Percentiles rank a stretch among this genome's conserved stretches.
Conservation (phyloP, 2,888 invertebrate genomes). For the Nasonia oneida region DNA sequence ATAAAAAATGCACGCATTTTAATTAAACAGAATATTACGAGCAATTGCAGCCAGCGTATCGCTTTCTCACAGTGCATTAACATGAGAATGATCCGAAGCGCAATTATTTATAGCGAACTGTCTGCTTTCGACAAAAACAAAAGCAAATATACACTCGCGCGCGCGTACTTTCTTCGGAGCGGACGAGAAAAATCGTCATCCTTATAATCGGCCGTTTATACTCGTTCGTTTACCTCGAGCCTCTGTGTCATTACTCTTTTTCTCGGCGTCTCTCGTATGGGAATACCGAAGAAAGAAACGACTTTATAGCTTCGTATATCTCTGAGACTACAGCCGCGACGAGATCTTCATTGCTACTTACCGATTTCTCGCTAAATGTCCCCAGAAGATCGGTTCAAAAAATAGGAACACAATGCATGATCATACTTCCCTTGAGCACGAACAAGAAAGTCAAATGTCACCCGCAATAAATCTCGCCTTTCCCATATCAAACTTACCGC, state of each 20-base stretch:
- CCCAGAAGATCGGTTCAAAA: no score
- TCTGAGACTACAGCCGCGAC: background rate
- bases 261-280: background rate
- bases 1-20: background rate
- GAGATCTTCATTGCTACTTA: no score
- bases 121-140: slow-evolving; percentile 2
- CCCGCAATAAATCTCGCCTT: background rate
- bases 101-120: background rate
- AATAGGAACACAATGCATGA: no score
- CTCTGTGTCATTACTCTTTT: background rate
- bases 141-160: background rate
- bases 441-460: background rate
- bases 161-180: background rate
- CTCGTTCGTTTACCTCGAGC: background rate
- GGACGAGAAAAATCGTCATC: slow-evolving; percentile 4
- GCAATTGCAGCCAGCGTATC: background rate
- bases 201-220: background rate
- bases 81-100: background rate
- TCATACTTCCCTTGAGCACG: background rate
- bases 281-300: background rate
- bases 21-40: slow-evolving; percentile 13
- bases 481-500: no score
- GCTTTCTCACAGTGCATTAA: slow-evolving; percentile 3
- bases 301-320: background rate
- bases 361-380: no score